A percentile compares a stretch with the other conserved stretches of the same genome.
Evolutionary conservation across 2,888 invertebrate genomes (phyloP).

Genomic region (Yponomeuta sedellus): DNA sequence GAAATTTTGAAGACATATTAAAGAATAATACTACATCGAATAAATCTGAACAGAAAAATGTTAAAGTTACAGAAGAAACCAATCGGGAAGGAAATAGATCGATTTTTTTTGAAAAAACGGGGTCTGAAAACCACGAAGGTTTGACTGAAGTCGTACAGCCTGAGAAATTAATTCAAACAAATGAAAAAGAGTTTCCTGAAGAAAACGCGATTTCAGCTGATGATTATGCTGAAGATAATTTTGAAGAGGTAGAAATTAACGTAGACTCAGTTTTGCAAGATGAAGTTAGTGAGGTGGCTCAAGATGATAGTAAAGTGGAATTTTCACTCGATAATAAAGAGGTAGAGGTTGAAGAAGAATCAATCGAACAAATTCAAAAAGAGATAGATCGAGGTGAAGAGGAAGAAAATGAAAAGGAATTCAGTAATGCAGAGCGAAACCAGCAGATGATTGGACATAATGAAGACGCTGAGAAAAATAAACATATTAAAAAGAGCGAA

Average conservation of each 20-base stretch:
- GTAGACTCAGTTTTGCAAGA: constrained; percentile 6
- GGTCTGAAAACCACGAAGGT: constrained; percentile 20
- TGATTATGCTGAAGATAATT: constrained; percentile 19
- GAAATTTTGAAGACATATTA: not conserved
- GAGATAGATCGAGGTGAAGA: not conserved
- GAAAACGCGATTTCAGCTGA: constrained; percentile 18
- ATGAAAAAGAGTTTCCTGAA: constrained; percentile 3
- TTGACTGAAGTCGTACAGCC: constrained; percentile 17
- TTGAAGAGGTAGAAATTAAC: constrained; percentile 19
- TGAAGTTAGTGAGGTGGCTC: not conserved
- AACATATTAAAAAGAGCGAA: not conserved
- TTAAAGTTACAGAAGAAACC: not conserved
- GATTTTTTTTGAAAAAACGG: not conserved
- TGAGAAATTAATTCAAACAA: constrained; percentile 11
- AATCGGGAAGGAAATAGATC: not conserved
- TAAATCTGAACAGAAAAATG: not conserved
- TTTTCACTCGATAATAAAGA: not conserved
- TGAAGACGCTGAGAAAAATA: not conserved
- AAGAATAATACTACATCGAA: not conserved
- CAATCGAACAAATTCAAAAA: not conserved
- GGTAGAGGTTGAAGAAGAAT: not conserved
- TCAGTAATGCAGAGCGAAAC: not conserved
- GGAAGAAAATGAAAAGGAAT: not conserved
- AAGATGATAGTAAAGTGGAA: not conserved
- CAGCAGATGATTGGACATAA: not conserved